Evolutionary conservation across 2,888 invertebrate genomes (phyloP).

Genomic region (Heliconius aoede): DNA sequence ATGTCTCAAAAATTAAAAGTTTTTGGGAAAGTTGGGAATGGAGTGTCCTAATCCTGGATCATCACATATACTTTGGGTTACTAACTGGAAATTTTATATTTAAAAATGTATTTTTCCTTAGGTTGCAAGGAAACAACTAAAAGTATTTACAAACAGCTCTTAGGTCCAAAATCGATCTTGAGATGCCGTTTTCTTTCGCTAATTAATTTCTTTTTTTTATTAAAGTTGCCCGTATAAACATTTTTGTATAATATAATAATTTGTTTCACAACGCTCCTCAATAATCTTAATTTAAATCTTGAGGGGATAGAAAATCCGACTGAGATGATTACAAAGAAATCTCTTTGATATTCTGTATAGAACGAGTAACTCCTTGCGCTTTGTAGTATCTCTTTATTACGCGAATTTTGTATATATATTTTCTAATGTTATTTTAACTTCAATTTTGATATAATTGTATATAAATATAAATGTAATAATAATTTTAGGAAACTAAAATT

Average conservation of each 20-base stretch:
- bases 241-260: background rate
- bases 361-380: background rate
- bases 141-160: too few species aligned
- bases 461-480: too few species aligned
- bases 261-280: background rate
- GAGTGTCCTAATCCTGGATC: background rate
- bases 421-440: background rate
- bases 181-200: too few species aligned
- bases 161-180: too few species aligned
- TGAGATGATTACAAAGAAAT: conserved; percentile 7
- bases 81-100: too few species aligned
- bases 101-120: too few species aligned
- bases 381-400: background rate
- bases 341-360: background rate
- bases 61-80: too few species aligned
- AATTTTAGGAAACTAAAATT: too few species aligned
- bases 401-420: background rate
- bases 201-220: too few species aligned
- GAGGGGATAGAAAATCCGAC: background rate
- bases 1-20: background rate
- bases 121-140: too few species aligned
- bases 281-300: conserved; percentile 8
- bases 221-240: too few species aligned
- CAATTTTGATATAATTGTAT: too few species aligned
- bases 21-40: background rate